Base-by-base conservation (phyloP, 2,113 vertebrate species). In the Cebus imitator region DNA sequence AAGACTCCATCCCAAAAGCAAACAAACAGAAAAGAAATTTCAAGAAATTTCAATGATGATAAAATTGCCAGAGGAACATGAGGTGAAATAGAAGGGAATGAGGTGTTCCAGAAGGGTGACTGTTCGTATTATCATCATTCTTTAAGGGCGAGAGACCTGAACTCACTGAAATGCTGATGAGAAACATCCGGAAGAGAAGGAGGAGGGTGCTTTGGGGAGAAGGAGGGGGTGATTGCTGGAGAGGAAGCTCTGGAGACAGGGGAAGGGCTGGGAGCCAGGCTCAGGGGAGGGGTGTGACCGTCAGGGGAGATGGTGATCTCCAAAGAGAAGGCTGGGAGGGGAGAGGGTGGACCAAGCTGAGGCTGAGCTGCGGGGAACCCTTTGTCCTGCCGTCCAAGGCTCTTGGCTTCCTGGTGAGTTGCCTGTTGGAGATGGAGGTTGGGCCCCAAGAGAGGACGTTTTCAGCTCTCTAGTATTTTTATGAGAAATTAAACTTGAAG, bases 401-500 rank as follows among this genome's bases (percentile, higher is more conserved):
- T 61, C 18, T 8, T 1, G 2, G 73, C 10, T 20, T 86, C 87
- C 82, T 14, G 10, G 18, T 18, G 89, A 6, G 70, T 27, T 75
- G 82, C 82, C 86, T 45, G 72, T 72, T 78, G 94, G 79, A 92
- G 82, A 85, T 5, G 3, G 64, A 93, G 64, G 23, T 72, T 0
- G 0, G 68, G 23, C 76, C 57, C 70, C 81, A 16, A 43, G 90
- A 48, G 75, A 78, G 80, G 48, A 30, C 10, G 8, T 45, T 61
- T 64, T 86, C 92, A 18, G 57, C 58, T 64, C 73, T 30, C 40
- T 58, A 57, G 75, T 61, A 80, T 92, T 96, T 92, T 90, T 3
- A 64, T 84, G 90, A 93, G 93, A 94, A 88, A 95, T 95, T 81
- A 88, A 96, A 85, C 64, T 64, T n/a, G 20, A 80, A 78, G 64